phyloP scores from a whole-genome alignment of 2,113 vertebrate species.

The Felis chaus region DNA sequence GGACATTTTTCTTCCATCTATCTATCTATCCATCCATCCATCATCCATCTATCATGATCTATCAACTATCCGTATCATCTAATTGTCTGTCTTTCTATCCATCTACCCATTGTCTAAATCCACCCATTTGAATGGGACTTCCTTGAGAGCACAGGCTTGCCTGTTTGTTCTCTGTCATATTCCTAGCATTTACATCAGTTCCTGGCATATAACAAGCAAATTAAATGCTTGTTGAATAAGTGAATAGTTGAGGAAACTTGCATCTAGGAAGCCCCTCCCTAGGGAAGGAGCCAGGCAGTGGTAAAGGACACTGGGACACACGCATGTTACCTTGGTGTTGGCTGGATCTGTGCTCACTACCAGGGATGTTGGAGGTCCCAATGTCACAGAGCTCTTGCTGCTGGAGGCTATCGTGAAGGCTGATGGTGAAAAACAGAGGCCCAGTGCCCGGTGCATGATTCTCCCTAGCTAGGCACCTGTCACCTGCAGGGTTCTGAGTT shows the following conservation, averaged over 20 bases:
- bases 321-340: not conserved
- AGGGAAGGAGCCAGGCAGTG: not conserved
- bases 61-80: too few relatives aligned
- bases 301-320: fast-evolving
- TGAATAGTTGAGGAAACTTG: not conserved
- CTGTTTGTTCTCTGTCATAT: not conserved
- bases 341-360: not conserved
- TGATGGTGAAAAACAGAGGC: not conserved
- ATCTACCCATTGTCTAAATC: not conserved
- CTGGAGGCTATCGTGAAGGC: not conserved
- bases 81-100: not conserved
- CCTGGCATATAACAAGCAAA: not conserved
- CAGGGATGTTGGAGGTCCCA: not conserved
- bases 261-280: not conserved
- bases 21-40: not conserved
- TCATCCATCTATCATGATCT: too few relatives aligned
- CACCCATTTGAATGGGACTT: not conserved
- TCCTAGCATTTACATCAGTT: too few relatives aligned
- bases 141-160: not conserved
- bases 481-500: not conserved
- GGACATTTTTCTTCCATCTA: not conserved
- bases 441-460: not conserved
- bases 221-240: not conserved
- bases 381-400: not conserved
- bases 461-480: not conserved